Conservation (phyloP, 2,113 vertebrate genomes). For the Todiramphus saurophagus region DNA sequence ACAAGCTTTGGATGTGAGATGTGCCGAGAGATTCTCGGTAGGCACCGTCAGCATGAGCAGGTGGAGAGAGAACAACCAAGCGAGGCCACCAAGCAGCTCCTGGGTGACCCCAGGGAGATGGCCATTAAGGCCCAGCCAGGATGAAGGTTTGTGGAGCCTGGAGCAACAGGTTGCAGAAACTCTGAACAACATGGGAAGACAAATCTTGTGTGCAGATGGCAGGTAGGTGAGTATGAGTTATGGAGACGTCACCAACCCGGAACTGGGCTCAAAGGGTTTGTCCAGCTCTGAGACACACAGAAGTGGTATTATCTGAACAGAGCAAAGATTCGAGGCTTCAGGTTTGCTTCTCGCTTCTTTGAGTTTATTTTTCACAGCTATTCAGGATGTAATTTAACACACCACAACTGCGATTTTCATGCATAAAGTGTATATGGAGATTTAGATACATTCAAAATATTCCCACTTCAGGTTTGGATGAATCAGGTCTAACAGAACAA, state of each 20-base stretch:
- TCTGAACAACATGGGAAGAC: background rate
- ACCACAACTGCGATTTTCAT: background rate
- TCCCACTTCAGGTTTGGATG: slow-evolving; percentile 21
- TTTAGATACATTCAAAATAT: background rate
- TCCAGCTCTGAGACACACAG: background rate
- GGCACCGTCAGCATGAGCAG: background rate
- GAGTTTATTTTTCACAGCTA: background rate
- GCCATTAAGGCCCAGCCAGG: rapidly evolving
- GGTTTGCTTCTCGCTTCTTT: background rate
- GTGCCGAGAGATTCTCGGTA: background rate
- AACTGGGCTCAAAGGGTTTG: background rate
- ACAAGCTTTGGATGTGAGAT: background rate
- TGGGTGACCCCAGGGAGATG: background rate
- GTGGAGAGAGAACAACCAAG: background rate
- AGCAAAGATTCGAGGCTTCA: background rate
- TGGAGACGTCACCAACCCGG: background rate
- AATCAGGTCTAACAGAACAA: slow-evolving; percentile 6
- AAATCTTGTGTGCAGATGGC: background rate
- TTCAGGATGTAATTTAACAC: background rate
- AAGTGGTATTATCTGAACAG: background rate
- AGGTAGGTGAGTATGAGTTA: background rate
- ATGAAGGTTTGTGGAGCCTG: background rate
- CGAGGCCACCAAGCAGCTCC: background rate
- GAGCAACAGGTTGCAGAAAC: background rate
- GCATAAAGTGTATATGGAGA: background rate